Conservation (phyloP, 2,113 vertebrate genomes). For the Cariama cristata region DNA sequence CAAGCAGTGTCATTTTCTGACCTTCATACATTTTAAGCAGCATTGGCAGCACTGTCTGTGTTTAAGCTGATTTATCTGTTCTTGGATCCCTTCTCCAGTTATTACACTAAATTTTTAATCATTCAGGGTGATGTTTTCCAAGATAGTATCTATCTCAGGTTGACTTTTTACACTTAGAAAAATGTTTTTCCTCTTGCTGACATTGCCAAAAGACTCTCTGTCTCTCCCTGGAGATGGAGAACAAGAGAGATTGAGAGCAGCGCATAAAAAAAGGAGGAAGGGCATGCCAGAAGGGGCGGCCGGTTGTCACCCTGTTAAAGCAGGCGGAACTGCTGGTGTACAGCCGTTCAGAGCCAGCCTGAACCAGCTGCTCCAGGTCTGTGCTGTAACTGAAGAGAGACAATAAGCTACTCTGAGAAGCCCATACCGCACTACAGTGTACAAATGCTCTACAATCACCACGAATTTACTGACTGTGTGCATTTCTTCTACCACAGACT, state of each 20-base stretch:
- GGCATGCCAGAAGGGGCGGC: background rate
- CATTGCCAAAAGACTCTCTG: background rate
- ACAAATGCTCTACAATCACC: background rate
- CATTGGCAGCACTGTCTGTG: background rate
- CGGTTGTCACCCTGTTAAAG: background rate
- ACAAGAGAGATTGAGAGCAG: background rate
- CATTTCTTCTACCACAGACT: background rate
- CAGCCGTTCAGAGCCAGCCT: constrained; percentile 3
- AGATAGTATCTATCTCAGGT: background rate
- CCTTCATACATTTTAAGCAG: background rate
- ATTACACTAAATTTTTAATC: background rate
- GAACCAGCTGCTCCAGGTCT: constrained; percentile 43
- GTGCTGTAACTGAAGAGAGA: background rate
- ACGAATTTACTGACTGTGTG: background rate
- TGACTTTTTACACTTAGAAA: background rate
- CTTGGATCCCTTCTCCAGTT: background rate
- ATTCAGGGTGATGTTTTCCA: background rate
- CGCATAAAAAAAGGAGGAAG: background rate
- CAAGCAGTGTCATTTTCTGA: background rate
- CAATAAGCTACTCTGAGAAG: background rate
- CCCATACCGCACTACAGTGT: background rate
- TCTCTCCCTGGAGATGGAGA: background rate
- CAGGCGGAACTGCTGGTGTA: background rate
- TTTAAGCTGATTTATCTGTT: background rate
- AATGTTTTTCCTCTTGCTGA: background rate